A percentile compares a stretch with the other conserved stretches of the same genome.
Conservation (phyloP, 2,113 vertebrate genomes). For the Ciconia maguari region DNA sequence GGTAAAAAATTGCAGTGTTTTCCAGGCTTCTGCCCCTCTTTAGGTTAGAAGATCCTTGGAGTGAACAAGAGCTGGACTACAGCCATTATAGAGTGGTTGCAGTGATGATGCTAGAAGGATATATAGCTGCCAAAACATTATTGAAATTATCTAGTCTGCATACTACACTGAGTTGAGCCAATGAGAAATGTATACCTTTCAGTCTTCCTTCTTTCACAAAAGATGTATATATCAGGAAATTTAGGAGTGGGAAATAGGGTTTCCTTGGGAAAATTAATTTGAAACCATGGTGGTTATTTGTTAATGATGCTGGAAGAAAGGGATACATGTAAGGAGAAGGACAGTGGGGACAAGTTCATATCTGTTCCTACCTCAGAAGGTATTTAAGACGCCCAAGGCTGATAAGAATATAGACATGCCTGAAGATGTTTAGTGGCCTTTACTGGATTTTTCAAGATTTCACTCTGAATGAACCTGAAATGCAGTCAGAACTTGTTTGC, state of each 20-base stretch:
- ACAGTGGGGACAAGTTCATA: neutral
- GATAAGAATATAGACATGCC: neutral
- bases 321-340: neutral
- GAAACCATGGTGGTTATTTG: neutral
- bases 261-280: neutral
- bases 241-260: neutral
- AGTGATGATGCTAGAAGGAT: neutral
- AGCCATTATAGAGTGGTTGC: neutral
- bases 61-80: neutral
- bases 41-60: neutral
- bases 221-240: neutral
- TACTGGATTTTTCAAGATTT: constrained; percentile 27
- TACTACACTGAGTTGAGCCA: neutral
- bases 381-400: neutral
- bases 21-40: neutral
- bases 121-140: neutral
- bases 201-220: neutral
- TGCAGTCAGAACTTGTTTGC: constrained; percentile 24
- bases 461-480: constrained; percentile 37
- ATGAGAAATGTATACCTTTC: neutral
- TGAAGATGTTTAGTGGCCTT: neutral
- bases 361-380: neutral
- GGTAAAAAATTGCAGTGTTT: neutral
- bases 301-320: neutral
- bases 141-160: neutral